phyloP scores from a whole-genome alignment of 2,113 vertebrate species.

The Narcine bancroftii region DNA sequence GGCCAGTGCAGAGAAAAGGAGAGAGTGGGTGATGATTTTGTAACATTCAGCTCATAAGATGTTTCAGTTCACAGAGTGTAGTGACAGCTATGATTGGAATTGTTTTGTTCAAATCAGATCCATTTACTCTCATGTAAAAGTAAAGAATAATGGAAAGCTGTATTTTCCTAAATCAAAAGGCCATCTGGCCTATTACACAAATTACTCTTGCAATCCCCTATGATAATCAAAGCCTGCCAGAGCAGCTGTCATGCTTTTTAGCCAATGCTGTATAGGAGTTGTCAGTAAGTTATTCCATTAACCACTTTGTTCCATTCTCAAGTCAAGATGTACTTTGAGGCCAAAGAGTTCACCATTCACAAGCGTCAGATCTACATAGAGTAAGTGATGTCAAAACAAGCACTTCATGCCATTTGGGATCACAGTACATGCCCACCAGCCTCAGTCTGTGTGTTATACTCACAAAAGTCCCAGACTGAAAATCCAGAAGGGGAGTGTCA shows the following conservation, averaged over 20 bases:
- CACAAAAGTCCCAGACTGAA: too few species aligned
- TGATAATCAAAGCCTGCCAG: background rate
- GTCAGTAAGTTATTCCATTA: background rate
- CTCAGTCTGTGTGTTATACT: too few species aligned
- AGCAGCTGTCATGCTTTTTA: background rate
- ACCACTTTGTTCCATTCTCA: background rate
- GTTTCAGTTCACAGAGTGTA: background rate
- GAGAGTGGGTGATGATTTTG: too few species aligned
- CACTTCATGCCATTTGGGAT: too few species aligned
- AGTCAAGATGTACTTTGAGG: background rate
- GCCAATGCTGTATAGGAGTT: background rate
- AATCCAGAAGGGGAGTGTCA: too few species aligned
- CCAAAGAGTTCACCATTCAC: too few species aligned
- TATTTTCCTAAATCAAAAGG: background rate
- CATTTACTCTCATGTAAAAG: background rate
- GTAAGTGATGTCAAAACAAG: too few species aligned
- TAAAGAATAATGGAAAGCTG: background rate
- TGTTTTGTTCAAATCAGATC: background rate
- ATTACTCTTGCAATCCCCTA: background rate
- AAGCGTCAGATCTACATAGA: too few species aligned
- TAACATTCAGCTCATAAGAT: too few species aligned
- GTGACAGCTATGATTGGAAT: background rate
- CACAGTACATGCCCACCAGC: too few species aligned
- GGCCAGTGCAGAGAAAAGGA: too few species aligned
- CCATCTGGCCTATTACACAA: background rate